A percentile compares a stretch with the other conserved stretches of the same genome.
These are phyloP conservation scores for Smithornis capensis DNA, from an alignment of 2,113 vertebrate species.

Conservation along the genomic window DNA sequence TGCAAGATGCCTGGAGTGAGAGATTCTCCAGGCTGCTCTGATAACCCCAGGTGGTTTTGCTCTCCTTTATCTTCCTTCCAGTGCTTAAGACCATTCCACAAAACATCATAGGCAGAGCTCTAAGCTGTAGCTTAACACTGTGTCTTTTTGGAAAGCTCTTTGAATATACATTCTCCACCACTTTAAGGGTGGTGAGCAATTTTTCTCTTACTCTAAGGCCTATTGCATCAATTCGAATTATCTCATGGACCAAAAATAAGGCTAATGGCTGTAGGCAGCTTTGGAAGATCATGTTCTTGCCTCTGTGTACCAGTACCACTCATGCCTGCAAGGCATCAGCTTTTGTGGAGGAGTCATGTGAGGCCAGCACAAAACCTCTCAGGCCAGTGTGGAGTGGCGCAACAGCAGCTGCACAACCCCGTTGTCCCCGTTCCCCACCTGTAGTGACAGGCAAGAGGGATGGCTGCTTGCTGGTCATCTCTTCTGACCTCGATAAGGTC, in stretches of 20 bases:
- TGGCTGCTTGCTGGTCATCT: neutral
- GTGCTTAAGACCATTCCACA: neutral
- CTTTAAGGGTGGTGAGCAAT: neutral
- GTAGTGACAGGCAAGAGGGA: neutral
- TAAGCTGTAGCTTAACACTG: neutral
- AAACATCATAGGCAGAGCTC: neutral
- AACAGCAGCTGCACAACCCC: neutral
- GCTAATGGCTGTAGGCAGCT: neutral
- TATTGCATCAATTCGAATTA: neutral
- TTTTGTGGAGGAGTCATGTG: neutral
- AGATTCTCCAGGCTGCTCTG: neutral
- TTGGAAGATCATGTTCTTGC: neutral
- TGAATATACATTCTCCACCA: fast-evolving
- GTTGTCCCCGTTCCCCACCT: neutral
- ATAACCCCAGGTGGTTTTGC: neutral
- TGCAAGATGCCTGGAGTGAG: neutral
- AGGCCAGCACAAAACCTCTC: neutral
- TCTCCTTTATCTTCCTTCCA: neutral
- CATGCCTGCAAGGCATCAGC: neutral
- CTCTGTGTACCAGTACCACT: neutral
- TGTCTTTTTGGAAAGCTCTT: neutral
- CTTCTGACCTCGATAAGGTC: neutral
- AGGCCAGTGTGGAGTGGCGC: neutral
- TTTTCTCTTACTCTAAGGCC: neutral
- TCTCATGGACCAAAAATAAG: neutral